Base-by-base conservation (phyloP, 2,797 vertebrate species). In the Phalloptychus januarius region DNA sequence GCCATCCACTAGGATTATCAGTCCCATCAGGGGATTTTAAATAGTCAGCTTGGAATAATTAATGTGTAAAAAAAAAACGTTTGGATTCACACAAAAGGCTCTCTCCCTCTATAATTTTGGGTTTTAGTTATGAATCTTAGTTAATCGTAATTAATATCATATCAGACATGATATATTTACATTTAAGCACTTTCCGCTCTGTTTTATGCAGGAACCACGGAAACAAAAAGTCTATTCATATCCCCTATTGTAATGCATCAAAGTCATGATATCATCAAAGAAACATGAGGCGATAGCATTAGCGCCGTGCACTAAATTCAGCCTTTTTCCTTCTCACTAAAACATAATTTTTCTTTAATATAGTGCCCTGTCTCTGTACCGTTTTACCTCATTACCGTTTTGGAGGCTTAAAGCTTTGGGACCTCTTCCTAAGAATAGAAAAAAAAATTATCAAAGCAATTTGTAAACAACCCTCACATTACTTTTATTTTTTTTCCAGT, bases 221-320 rank as follows among this genome's bases (percentile, higher is more conserved):
- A 87, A 86, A 89, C 82, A 85, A 88, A 91, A 87, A 86, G 86
- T 89, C 91, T 93, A 90, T 94, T 94, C 91, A 91, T 93, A 93
- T 94, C 90, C 79, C 42, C 78, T 71, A 76, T 84, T 85, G 89
- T 88, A 40, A 91, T 92, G 75, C 88, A 92, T 91, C 89, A 92
- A 79, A 79, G 91, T 92, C 91, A 91, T 91, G 86, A 93, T 89
- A 89, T 93, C 93, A 94, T 94, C 89, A 94, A 93, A 93, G 91
- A 94, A 94, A 92, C 89, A 95, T 93, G 89, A 91, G 88, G 84
- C 83, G 85, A 79, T 90, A 89, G 91, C 90, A 90, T 94, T 94
- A 93, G 91, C 87, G 89, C 83, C 33, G 79, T 40, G 83, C 85
- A 91, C 88, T 94, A 91, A 93, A 94, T 93, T 88, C 84, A 89